Base-by-base conservation (phyloP, 2,113 vertebrate genomes). In the Strigops habroptila region DNA sequence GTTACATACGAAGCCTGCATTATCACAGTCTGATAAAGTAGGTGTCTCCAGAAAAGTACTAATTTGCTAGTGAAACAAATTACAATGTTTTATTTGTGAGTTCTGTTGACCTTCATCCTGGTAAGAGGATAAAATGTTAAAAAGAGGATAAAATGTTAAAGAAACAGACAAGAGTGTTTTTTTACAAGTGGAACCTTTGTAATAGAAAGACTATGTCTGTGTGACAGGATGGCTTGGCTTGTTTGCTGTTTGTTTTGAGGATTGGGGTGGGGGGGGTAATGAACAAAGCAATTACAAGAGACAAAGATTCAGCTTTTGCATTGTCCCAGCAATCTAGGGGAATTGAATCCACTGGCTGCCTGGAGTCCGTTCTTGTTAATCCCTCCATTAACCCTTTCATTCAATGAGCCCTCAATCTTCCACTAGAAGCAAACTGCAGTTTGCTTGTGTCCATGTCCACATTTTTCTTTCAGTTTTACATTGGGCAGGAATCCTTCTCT, bases 261-360 rank as follows among this genome's bases (percentile, higher is more conserved):
- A 93, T 89, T 95, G 33, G 55, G 55, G 31, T 9, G 21, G 78
- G 59, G 39, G 71, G 43, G 18, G 71, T 95, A 95, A 91, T 82
- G 95, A 96, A 97, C 93, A 96, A 96, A 96, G 88, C 82, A 93
- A 91, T 95, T 94, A 64, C 43, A 83, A 90, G 80, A 94, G 86
- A 96, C 71, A 92, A 97, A 97, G 90, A 92, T 43, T 49, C 65
- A 93, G 92, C 44, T 95, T 94, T 94, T 91, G 41, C 31, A 2
- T 86, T 94, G 71, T 95, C 77, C 84, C 68, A 91, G 12, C 79
- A 80, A 80, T 94, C 93, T 83, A 70, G 22, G 73, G 68, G 74
- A 97, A 95, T 30, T 94, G 92, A 97, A 96, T 95, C 55, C 77
- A 91, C 51, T 85, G 85, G 37, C 78, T 95, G 85, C 65, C 89